These are phyloP conservation scores for Aurelia coerulea DNA, from an alignment of 30 jellyfish, hydroid and myxozoan genomes.

Conservation along the genomic window DNA sequence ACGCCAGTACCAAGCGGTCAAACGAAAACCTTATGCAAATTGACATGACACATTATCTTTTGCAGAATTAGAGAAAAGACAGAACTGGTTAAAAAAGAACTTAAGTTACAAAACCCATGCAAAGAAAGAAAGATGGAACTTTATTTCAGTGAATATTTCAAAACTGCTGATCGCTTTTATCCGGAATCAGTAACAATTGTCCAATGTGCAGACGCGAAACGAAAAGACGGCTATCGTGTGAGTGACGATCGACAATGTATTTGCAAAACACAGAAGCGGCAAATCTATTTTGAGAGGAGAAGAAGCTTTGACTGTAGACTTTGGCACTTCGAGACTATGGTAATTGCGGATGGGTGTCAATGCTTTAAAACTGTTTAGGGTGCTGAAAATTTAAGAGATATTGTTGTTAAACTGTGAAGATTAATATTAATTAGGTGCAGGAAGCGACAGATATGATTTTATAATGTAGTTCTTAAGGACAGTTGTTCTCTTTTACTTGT, in stretches of 20 bases:
- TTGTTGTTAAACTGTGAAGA: too few relatives aligned
- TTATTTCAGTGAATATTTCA: slow-evolving; percentile 2
- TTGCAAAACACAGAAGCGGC: slow-evolving; percentile 30
- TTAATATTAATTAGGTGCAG: too few relatives aligned
- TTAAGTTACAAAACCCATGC: slow-evolving; percentile 27
- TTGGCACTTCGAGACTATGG: slow-evolving; percentile 38
- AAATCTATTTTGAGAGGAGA: slow-evolving; percentile 34
- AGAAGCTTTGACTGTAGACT: slow-evolving; percentile 26
- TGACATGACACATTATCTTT: too few relatives aligned
- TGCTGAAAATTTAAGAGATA: background rate
- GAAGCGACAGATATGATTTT: too few relatives aligned
- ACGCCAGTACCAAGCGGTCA: too few relatives aligned
- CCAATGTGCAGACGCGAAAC: slow-evolving; percentile 4
- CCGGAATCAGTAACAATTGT: slow-evolving; percentile 28
- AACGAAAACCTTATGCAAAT: too few relatives aligned
- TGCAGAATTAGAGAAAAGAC: too few relatives aligned
- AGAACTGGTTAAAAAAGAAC: background rate
- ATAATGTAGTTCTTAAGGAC: too few relatives aligned
- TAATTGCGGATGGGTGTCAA: slow-evolving; percentile 35
- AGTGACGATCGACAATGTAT: slow-evolving; percentile 46
- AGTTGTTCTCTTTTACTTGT: too few relatives aligned
- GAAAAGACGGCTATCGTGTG: slow-evolving; percentile 41
- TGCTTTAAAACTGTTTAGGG: slow-evolving; percentile 16
- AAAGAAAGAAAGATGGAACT: slow-evolving; percentile 15
- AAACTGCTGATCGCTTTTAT: slow-evolving; percentile 19